phyloP scores from a whole-genome alignment of 2,797 vertebrate species.

The Sternarchorhynchus goeldii region DNA sequence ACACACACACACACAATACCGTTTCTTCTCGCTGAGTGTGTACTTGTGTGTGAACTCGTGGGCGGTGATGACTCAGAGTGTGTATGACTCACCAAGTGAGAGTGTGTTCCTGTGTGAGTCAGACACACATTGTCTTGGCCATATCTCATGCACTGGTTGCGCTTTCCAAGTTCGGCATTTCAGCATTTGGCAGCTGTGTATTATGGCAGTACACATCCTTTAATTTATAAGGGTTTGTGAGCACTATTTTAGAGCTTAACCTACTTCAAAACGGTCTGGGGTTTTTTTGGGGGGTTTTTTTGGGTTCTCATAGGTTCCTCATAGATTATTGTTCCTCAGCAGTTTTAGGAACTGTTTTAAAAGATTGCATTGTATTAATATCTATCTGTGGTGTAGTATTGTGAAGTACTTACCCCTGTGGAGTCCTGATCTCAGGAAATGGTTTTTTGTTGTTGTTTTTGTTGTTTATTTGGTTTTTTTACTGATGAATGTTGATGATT shows the following conservation, averaged over 20 bases:
- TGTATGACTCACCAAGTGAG: conserved; percentile 76
- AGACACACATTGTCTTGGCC: conserved; percentile 75
- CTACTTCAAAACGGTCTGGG: conserved; percentile 19
- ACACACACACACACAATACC: conserved; percentile 40
- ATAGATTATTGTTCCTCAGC: not conserved
- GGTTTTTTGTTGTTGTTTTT: too few species aligned
- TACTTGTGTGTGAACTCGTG: conserved; percentile 75
- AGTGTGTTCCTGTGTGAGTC: conserved; percentile 78
- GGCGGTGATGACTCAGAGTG: conserved; percentile 68
- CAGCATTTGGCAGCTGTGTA: conserved; percentile 31
- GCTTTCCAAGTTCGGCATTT: conserved; percentile 50
- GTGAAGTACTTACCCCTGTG: not conserved
- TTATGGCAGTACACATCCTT: conserved; percentile 29
- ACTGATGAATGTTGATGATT: not conserved
- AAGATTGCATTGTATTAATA: not conserved
- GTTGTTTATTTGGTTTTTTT: not conserved
- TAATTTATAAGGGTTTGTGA: conserved; percentile 36
- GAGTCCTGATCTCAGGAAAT: too few species aligned
- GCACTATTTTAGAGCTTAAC: not conserved
- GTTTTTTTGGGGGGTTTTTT: not conserved
- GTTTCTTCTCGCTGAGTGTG: conserved; percentile 67
- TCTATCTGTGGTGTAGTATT: not conserved
- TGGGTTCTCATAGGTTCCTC: not conserved
- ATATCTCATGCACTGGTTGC: conserved; percentile 70
- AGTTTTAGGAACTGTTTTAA: too few species aligned